Base-by-base conservation (phyloP, 2,888 invertebrate genomes). In the Gastrophysa polygoni region DNA sequence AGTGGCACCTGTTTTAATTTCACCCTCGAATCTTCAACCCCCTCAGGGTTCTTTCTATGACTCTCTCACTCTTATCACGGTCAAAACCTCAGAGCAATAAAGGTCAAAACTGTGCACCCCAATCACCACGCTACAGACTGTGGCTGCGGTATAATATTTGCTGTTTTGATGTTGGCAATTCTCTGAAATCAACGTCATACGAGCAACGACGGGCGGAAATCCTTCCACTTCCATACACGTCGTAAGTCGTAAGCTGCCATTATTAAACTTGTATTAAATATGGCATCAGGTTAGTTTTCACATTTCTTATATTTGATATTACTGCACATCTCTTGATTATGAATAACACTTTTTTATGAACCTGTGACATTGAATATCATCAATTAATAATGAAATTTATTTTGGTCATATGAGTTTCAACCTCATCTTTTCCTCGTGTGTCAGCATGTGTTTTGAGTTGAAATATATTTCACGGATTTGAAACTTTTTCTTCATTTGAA, bases 261-360 rank as follows among this genome's bases (percentile, higher is more conserved):
- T 66, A 49, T 50, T 61, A 61, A 57, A 62, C 65, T 49, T 51
- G 59, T 64, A 62, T 49, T 38, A 67, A 73, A 68, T 70, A 75
- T 75, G 75, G 74, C 75, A 69, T 74, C 75, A 73, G 74, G 75
- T 75, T 73, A 72, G 71, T 75, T 69, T 18, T 18, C 21, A 51
- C 57, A 61, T 28, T 34, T 11, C 2, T 11, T 24, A 51, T 50
- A 55, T 48, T 29, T 28, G 1, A 18, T 6, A 32, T 50, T 50
- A 0, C 1, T 16, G 0, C 16, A 16, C 18, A 21, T 21, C 21
- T 21, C 2, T 49, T 16, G 21, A 24, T 10, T 16, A 8, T 14
- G 20, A 49, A 49, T 7, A 24, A 5, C 24, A 7, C 10, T 10
- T 28, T 14, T 44, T 52, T 34, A 47, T 44, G 20, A 20, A 8